Evolutionary conservation across 1,140 invertebrate species (phyloP).

Genomic region (Drosophila prosaltans): DNA sequence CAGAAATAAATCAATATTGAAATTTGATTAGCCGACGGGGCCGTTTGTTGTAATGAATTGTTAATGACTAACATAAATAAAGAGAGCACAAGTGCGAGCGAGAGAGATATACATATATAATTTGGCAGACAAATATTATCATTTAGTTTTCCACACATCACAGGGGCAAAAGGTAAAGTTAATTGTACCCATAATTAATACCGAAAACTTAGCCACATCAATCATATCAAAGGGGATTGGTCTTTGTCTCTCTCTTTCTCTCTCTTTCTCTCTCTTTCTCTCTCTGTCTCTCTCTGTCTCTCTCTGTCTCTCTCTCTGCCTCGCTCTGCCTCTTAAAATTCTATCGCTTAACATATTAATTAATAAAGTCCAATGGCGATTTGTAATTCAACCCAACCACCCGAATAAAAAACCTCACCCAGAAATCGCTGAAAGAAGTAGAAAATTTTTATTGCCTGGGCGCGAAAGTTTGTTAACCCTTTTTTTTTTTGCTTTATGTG

Average conservation of each 20-base stretch:
- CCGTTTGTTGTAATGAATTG: constrained; percentile 21
- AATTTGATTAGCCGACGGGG: constrained; percentile 25
- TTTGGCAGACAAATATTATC: constrained; percentile 3
- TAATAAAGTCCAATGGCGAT: constrained; percentile 58
- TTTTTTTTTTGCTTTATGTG: constrained; percentile 18
- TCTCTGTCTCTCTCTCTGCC: constrained; percentile 12
- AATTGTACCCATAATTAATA: constrained; percentile 43
- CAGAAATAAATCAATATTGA: constrained; percentile 34
- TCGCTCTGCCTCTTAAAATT: constrained; percentile 60
- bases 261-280: constrained; percentile 11
- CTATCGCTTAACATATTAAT: constrained; percentile 46
- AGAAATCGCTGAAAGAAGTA: constrained; percentile 12
- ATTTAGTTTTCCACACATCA: constrained; percentile 14
- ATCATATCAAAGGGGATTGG: constrained; percentile 3
- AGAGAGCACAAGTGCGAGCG: not conserved
- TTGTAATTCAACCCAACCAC: constrained; percentile 57
- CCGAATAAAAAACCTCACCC: constrained; percentile 29
- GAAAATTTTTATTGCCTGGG: constrained; percentile 54
- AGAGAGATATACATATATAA: constrained; percentile 6
- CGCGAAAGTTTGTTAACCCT: constrained; percentile 73
- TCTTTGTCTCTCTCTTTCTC: not conserved
- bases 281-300: not conserved
- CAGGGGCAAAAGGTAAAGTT: constrained; percentile 3
- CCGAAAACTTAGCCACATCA: constrained; percentile 19
- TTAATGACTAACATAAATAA: constrained; percentile 19